phyloP scores from a whole-genome alignment of 30 jellyfish, hydroid and myxozoan genomes.

The Hydractinia symbiolongicarpus region DNA sequence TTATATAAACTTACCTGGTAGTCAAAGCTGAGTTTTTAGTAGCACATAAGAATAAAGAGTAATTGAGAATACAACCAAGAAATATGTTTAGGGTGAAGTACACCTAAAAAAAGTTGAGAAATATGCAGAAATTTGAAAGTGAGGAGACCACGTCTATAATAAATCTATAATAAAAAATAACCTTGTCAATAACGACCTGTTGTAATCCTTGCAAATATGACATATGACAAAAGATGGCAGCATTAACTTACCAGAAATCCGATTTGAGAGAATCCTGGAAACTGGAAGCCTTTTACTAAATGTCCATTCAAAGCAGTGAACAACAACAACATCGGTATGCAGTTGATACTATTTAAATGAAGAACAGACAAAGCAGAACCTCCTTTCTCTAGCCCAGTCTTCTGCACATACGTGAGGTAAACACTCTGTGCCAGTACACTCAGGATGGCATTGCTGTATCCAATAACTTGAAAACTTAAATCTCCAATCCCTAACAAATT shows the following conservation, averaged over 20 bases:
- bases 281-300: constrained; percentile 34
- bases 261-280: constrained; percentile 41
- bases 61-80: constrained; percentile 84
- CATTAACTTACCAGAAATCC: constrained; percentile 53
- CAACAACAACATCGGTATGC: constrained; percentile 64
- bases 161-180: too few species aligned
- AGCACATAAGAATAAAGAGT: constrained; percentile 88
- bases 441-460: constrained; percentile 61
- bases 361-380: constrained; percentile 74
- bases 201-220: too few species aligned
- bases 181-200: too few species aligned
- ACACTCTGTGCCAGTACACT: constrained; percentile 85
- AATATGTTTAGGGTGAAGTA: constrained; percentile 55
- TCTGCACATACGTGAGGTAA: constrained; percentile 87
- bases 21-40: constrained; percentile 93
- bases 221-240: not conserved
- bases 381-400: constrained; percentile 81
- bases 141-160: too few species aligned
- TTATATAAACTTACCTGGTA: constrained; percentile 52
- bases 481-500: constrained; percentile 74
- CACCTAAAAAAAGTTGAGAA: constrained; percentile 43
- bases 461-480: constrained; percentile 48
- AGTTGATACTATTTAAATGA: constrained; percentile 90
- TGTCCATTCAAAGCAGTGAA: constrained; percentile 54
- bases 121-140: not conserved